Conservation (phyloP, 2,113 vertebrate species). For the Eulemur macaco region DNA sequence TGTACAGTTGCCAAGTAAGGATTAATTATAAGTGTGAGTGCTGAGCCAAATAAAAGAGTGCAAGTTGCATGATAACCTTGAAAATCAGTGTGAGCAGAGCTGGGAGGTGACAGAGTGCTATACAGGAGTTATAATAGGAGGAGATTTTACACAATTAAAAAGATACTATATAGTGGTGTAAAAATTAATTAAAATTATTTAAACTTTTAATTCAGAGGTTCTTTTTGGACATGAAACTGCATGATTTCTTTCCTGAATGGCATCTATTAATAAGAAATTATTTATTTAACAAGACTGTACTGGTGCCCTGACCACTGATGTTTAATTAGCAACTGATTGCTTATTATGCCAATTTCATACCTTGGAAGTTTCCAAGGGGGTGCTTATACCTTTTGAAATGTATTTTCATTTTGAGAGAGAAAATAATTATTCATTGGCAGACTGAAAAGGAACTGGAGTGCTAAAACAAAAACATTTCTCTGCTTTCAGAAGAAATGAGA, state of each 20-base stretch:
- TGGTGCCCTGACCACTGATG: neutral
- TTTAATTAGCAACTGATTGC: slow-evolving; percentile 57
- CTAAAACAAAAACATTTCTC: slow-evolving; percentile 7
- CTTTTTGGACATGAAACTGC: neutral
- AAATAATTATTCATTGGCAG: slow-evolving; percentile 24
- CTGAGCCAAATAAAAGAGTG: slow-evolving; percentile 17
- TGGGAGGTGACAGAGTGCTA: neutral
- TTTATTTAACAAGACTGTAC: slow-evolving; percentile 5
- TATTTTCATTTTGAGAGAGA: slow-evolving; percentile 14
- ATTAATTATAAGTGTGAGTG: slow-evolving; percentile 47
- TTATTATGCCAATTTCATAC: slow-evolving; percentile 32
- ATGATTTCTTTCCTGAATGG: slow-evolving; percentile 28
- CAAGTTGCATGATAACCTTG: slow-evolving; percentile 50
- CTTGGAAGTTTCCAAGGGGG: slow-evolving; percentile 15
- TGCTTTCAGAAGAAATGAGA: slow-evolving; percentile 3
- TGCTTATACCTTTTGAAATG: slow-evolving; percentile 15
- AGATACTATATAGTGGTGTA: neutral
- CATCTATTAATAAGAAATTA: slow-evolving; percentile 29
- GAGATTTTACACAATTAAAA: neutral
- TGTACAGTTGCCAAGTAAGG: neutral
- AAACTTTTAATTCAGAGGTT: slow-evolving; percentile 19
- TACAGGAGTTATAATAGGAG: neutral
- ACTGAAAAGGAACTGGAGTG: neutral
- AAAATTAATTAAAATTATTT: slow-evolving; percentile 19
- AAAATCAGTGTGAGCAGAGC: neutral